A percentile compares a stretch with the other conserved stretches of the same genome.
Conservation (phyloP, 64 coral and sea anemone species). For the Platygyra sinensis region DNA sequence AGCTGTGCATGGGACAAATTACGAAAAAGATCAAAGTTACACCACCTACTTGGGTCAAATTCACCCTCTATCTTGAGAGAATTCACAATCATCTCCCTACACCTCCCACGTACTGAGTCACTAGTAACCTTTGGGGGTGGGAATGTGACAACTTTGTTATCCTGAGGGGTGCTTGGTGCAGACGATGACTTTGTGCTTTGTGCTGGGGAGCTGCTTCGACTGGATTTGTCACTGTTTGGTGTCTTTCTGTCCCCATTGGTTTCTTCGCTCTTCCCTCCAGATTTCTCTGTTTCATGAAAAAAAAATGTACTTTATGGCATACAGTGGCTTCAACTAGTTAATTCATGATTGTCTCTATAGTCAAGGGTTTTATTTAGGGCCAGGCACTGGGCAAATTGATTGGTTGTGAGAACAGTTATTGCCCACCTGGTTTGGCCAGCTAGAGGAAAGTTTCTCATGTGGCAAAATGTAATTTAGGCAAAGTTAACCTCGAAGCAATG, state of each 20-base stretch:
- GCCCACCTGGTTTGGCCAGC: too few relatives aligned
- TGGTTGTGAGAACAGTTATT: too few relatives aligned
- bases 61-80: constrained; percentile 77
- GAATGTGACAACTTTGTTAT: constrained; percentile 74
- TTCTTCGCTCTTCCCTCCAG: constrained; percentile 46
- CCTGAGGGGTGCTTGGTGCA: constrained; percentile 63
- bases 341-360: background rate
- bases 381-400: too few relatives aligned
- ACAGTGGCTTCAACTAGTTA: background rate
- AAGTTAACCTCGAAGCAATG: too few relatives aligned
- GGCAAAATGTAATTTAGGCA: too few relatives aligned
- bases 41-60: constrained; percentile 70
- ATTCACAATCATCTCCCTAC: constrained; percentile 86
- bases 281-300: constrained; percentile 45
- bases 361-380: background rate
- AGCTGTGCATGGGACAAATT: background rate
- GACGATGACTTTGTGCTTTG: constrained; percentile 66
- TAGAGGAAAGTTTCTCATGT: too few relatives aligned
- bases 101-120: constrained; percentile 85
- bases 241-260: constrained; percentile 72
- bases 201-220: constrained; percentile 80
- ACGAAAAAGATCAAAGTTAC: background rate
- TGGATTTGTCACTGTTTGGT: constrained; percentile 69
- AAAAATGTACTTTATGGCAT: background rate
- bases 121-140: constrained; percentile 58